A percentile compares a stretch with the other conserved stretches of the same genome.
These are phyloP conservation scores for Allophyes oxyacanthae DNA, from an alignment of 2,888 invertebrate genomes.

Conservation along the genomic window DNA sequence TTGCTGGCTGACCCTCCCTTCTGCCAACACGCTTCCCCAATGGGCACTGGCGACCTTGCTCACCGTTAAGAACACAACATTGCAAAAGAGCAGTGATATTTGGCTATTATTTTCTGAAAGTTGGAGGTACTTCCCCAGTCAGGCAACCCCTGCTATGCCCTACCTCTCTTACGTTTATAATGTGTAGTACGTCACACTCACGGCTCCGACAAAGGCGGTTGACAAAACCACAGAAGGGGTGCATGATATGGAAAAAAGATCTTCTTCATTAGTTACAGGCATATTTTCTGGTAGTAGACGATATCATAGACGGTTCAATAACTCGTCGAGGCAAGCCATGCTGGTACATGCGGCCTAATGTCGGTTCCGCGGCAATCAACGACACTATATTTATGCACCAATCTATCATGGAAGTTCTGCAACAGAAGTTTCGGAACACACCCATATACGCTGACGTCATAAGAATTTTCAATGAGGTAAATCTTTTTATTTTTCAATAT, in stretches of 20 bases:
- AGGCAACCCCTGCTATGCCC: no score
- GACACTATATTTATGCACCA: conserved; percentile 27
- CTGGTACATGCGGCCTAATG: conserved; percentile 27
- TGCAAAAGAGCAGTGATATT: no score
- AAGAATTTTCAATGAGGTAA: conserved; percentile 25
- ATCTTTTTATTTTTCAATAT: no score
- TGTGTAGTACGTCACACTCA: no score
- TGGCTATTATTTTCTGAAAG: no score
- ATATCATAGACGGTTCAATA: conserved; percentile 29
- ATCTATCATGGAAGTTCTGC: conserved; percentile 25
- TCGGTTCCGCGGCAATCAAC: conserved; percentile 37
- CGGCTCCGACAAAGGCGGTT: no score
- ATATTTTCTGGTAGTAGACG: conserved; percentile 23
- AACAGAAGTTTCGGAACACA: conserved; percentile 24
- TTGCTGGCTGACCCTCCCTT: no score
- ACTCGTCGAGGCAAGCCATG: conserved; percentile 37
- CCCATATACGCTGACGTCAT: conserved; percentile 28
- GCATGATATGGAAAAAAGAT: background rate
- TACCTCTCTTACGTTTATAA: no score
- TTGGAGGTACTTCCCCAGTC: no score
- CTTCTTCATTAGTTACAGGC: conserved; percentile 30
- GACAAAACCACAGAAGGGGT: background rate
- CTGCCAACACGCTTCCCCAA: no score
- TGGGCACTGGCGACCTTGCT: no score
- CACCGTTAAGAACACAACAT: no score